Evolutionary conservation across 2,888 invertebrate genomes (phyloP).

Genomic region (Temnothorax ravouxi): DNA sequence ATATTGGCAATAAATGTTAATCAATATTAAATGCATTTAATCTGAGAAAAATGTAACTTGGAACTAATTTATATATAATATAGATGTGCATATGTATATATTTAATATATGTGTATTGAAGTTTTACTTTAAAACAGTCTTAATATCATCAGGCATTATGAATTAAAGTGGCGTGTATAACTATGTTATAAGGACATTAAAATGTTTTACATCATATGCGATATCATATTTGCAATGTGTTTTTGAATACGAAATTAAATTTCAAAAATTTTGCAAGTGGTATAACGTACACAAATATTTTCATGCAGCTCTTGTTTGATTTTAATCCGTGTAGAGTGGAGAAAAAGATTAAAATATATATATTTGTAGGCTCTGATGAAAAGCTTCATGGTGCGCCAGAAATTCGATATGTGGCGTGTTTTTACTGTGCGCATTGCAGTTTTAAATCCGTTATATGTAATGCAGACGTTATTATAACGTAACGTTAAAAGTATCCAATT

Average conservation of each 20-base stretch:
- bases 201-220: slow-evolving; percentile 10
- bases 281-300: slow-evolving; percentile 43
- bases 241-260: slow-evolving; percentile 51
- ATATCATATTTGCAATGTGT: slow-evolving; percentile 43
- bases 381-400: slow-evolving; percentile 44
- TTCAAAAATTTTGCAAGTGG: slow-evolving; percentile 45
- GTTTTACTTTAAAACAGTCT: slow-evolving; percentile 1
- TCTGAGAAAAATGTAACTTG: not conserved
- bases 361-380: slow-evolving; percentile 48
- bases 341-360: slow-evolving; percentile 54
- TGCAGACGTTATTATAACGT: slow-evolving; percentile 51
- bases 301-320: slow-evolving; percentile 41
- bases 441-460: slow-evolving; percentile 51
- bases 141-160: not conserved
- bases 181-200: slow-evolving; percentile 18
- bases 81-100: not conserved
- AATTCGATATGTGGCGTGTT: slow-evolving; percentile 52
- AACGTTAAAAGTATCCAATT: slow-evolving; percentile 50
- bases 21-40: not conserved
- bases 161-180: not conserved
- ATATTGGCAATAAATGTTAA: not conserved
- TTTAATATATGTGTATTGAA: not conserved
- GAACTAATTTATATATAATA: not conserved
- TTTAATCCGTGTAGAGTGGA: slow-evolving; percentile 49
- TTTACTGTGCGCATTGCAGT: slow-evolving; percentile 42